Evolutionary conservation across 1,140 invertebrate genomes (phyloP).

Genomic region (Nephila pilipes): DNA sequence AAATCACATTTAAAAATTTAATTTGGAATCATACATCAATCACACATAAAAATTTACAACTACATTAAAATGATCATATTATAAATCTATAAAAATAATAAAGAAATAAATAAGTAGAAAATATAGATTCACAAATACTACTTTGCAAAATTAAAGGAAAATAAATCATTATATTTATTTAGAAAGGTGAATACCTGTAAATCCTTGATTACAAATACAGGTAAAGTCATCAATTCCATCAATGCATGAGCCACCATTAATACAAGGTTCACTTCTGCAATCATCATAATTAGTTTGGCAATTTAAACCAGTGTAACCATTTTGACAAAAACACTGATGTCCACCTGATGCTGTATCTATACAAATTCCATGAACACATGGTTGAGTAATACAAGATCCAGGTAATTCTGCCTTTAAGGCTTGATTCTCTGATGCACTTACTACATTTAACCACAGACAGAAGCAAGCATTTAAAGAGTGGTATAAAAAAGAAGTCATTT

Average conservation of each 20-base stretch:
- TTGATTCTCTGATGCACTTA: not conserved
- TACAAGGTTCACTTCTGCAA: constrained; percentile 82
- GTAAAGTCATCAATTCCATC: constrained; percentile 80
- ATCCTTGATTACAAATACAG: constrained; percentile 90
- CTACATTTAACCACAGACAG: constrained; percentile 10
- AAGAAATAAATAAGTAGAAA: too few species aligned
- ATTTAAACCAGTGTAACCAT: constrained; percentile 92
- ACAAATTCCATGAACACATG: constrained; percentile 82
- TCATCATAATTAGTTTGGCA: constrained; percentile 91
- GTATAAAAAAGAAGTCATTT: constrained; percentile 54
- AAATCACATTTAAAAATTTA: too few species aligned
- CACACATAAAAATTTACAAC: too few species aligned
- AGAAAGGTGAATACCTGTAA: constrained; percentile 83
- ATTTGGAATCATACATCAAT: too few species aligned
- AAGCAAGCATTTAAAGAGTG: constrained; percentile 39
- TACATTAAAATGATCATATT: too few species aligned
- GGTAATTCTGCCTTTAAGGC: constrained; percentile 5
- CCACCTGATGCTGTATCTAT: constrained; percentile 93
- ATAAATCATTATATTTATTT: not conserved
- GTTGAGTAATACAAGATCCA: constrained; percentile 59
- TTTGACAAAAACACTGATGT: constrained; percentile 94
- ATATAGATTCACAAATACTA: too few species aligned
- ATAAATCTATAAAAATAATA: too few species aligned
- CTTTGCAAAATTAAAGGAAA: too few species aligned
- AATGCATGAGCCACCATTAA: constrained; percentile 82